Evolutionary conservation across 2,888 invertebrate species (phyloP).

Genomic region (Drosophila dives): DNA sequence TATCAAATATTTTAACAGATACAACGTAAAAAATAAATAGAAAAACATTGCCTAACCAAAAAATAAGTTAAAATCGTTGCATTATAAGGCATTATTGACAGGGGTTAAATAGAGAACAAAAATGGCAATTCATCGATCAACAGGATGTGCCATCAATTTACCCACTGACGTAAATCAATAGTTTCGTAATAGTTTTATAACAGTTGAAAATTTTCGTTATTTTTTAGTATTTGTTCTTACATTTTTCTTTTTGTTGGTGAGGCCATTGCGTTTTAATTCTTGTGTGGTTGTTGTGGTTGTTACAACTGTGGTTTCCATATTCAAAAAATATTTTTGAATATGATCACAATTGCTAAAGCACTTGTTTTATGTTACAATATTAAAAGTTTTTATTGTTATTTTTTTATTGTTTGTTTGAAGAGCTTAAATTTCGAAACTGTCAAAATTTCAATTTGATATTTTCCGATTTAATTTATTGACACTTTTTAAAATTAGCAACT

Average conservation of each 20-base stretch:
- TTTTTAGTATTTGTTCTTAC: slow-evolving; percentile 39
- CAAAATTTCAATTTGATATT: slow-evolving; percentile 14
- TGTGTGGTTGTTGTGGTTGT: slow-evolving; percentile 63
- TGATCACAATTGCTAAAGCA: slow-evolving; percentile 30
- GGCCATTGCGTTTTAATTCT: slow-evolving; percentile 50
- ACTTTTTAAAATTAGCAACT: slow-evolving; percentile 30
- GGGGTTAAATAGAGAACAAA: slow-evolving; percentile 38
- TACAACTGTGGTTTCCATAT: slow-evolving; percentile 74
- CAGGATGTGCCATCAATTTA: slow-evolving; percentile 64
- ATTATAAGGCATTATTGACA: slow-evolving; percentile 42
- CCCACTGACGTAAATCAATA: slow-evolving; percentile 56
- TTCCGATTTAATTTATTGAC: slow-evolving; percentile 4
- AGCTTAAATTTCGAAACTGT: slow-evolving; percentile 27
- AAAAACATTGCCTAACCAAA: slow-evolving; percentile 1
- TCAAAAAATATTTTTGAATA: slow-evolving; percentile 21
- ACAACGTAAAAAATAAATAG: slow-evolving; percentile 5
- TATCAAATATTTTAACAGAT: slow-evolving; percentile 42
- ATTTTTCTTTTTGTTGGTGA: slow-evolving; percentile 54
- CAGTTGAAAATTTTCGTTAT: not conserved
- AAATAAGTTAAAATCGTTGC: slow-evolving; percentile 15
- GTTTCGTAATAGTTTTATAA: slow-evolving; percentile 36
- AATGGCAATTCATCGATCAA: slow-evolving; percentile 50
- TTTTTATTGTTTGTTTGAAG: slow-evolving; percentile 1
- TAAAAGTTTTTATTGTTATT: not conserved
- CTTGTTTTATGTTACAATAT: not conserved